Percentiles rank a stretch among this genome's conserved stretches.
Conservation (phyloP, 2,888 invertebrate genomes). For the Allolobophora icterica region DNA sequence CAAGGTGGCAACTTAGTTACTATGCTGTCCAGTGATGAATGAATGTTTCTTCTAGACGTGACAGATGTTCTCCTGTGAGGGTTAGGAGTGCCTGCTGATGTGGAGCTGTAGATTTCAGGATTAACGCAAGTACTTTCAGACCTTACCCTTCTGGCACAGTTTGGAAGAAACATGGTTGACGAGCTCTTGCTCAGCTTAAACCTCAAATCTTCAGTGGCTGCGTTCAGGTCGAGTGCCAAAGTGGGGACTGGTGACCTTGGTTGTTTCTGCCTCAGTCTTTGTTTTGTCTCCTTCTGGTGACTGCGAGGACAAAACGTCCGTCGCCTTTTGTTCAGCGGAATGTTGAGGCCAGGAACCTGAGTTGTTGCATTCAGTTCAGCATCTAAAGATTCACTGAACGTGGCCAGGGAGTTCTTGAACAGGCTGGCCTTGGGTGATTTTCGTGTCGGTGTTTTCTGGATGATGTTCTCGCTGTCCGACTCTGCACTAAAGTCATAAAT, state of each 20-base stretch:
- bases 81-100: neutral
- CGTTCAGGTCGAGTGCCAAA: neutral
- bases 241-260: neutral
- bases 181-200: conserved; percentile 17
- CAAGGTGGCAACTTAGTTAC: neutral
- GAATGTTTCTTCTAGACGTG: neutral
- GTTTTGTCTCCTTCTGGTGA: conserved; percentile 6
- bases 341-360: neutral
- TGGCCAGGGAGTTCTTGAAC: neutral
- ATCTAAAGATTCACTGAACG: neutral
- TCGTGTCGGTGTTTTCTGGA: neutral
- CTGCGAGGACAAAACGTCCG: conserved; percentile 4
- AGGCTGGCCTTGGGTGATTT: neutral
- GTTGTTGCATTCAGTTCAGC: conserved; percentile 15
- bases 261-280: neutral
- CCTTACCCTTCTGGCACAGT: neutral
- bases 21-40: neutral
- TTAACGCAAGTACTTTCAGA: neutral
- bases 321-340: neutral
- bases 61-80: neutral
- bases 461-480: conserved; percentile 1
- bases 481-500: conserved; percentile 20
- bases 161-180: neutral
- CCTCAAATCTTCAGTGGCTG: conserved; percentile 9
- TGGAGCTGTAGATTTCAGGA: conserved; percentile 17